Base-by-base conservation (phyloP, 2,113 vertebrate genomes). In the Anguilla japonica region DNA sequence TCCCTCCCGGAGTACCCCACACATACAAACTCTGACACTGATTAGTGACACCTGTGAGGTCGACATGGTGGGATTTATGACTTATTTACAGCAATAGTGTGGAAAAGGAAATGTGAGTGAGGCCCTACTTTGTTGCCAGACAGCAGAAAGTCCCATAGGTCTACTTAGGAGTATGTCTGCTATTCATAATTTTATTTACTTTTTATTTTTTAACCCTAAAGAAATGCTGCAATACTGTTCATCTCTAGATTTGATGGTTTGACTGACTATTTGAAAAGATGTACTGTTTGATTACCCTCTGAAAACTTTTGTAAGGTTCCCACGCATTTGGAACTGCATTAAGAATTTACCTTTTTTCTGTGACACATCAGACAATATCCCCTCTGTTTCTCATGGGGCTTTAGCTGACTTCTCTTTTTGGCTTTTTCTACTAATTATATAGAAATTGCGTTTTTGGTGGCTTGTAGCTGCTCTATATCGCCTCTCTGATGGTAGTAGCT, bases 11-110 rank as follows among this genome's bases (percentile, higher is more conserved):
- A 50, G 86, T 56, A 16, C 85, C 71, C 85, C 71, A 83, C 82
- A 60, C 86, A 20, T 53, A 78, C 56, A 80, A 46, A 40, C 26
- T 84, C 26, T 75, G 88, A 85, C 83, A 75, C 75, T 85, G 86
- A 87, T 83, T 79, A 83, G 63, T 53, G 71, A 39, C 82, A 87
- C 86, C 86, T 84, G 53, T 57, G 29, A 40, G 86, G 81, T 46
- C 46, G 39, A 46, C 8, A 20, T 5, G 60, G 60, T 6, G 41
- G 43, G 9, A 29, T 11, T 82, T 40, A 82, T 75, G 75, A 41
- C 81, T 86, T 75, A 41, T 83, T 88, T 87, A 90, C 80, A 86
- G 82, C 83, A 89, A 60, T n/a, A 34, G 87, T 87, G 7, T 75
- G 71, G 71, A 75, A 11, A 9, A 75, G n/a, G 71, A 71, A 26